phyloP scores from a whole-genome alignment of 37 sponge, comb jelly and placozoan genomes.

The Halichondria panicea region DNA sequence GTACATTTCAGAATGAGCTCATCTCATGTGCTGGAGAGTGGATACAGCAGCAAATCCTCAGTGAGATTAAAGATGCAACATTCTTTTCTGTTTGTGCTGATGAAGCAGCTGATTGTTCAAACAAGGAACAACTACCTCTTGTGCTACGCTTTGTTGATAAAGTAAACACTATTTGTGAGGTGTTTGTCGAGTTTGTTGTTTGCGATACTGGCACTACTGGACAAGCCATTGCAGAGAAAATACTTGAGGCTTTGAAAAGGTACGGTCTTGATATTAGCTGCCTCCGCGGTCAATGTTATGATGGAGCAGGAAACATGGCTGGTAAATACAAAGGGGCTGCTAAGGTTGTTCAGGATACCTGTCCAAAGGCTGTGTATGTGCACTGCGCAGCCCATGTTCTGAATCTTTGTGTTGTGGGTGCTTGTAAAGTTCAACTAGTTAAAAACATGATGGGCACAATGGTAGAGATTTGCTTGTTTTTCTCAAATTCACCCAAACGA shows the following conservation, averaged over 20 bases:
- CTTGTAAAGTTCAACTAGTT: conserved; percentile 15
- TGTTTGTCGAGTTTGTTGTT: conserved; percentile 8
- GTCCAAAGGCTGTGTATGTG: conserved; percentile 39
- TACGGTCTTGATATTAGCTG: conserved; percentile 22
- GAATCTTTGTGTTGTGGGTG: conserved; percentile 44
- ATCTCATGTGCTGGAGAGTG: conserved; percentile 22
- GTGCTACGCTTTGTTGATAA: conserved; percentile 45
- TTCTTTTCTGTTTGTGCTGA: conserved; percentile 43
- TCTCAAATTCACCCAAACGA: conserved; percentile 29
- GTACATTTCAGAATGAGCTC: conserved; percentile 53
- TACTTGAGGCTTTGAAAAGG: conserved; percentile 6
- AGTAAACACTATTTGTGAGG: conserved; percentile 5
- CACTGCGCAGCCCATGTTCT: conserved; percentile 46
- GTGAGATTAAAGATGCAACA: conserved; percentile 15
- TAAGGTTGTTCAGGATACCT: conserved; percentile 15
- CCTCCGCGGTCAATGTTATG: conserved; percentile 53
- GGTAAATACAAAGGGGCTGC: conserved; percentile 28
- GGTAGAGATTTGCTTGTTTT: conserved; percentile 24
- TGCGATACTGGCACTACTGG: conserved; percentile 42
- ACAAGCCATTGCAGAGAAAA: conserved; percentile 32
- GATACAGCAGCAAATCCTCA: conserved; percentile 26
- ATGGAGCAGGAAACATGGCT: conserved; percentile 62
- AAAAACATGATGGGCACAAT: conserved; percentile 37
- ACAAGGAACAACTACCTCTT: conserved; percentile 50
- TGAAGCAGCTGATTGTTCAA: conserved; percentile 42